Base-by-base conservation (phyloP, 2,888 invertebrate genomes). In the Rhimphoctona megacephalus region DNA sequence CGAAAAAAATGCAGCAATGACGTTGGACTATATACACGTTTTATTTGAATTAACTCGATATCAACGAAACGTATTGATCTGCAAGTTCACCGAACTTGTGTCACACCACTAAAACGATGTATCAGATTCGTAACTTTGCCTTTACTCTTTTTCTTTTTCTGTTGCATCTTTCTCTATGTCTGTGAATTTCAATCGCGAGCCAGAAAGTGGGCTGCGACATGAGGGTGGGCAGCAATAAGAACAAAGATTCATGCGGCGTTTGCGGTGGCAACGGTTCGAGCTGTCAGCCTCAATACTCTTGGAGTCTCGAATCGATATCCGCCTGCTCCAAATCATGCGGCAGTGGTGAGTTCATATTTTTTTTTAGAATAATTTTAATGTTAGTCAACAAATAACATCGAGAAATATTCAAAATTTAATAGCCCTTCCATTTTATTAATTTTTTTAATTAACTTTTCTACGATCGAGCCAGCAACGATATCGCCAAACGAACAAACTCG, bases 141-240 rank as follows among this genome's bases (percentile, higher is more conserved):
- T 74, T 72, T 84, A 67, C 85, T 86, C 81, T 70, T 64, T 83
- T 30, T 11, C 61, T 77, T 85, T 90, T 22, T 69, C 36, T 39
- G 67, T n/a, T 25, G 14, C 49, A 54, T 30, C 57, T 77, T 80
- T 69, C 39, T 36, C 43, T 39, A 64, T 69, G 61, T 43, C n/a
- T 69, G 70, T 76, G 81, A 72, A 83, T 83, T 76, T 90, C 90
- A 90, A 57, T 66, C 19, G 57, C 17, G 91, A 95, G 95, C 52
- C 96, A 99, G 99, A 96, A 97, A 92, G 98, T 99, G 79, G 99
- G 99, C 84, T 99, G 99, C 94, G 99, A 99, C 94, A 96, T 98
- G 81, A 96, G 97, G 90, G 97, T 98, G 90, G 98, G 98, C 46
- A 98, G 98, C 0, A 96, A 96, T 22, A 96, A 97, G 90, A 96